phyloP scores from a whole-genome alignment of 2,113 vertebrate genomes.

The Passerina amoena region DNA sequence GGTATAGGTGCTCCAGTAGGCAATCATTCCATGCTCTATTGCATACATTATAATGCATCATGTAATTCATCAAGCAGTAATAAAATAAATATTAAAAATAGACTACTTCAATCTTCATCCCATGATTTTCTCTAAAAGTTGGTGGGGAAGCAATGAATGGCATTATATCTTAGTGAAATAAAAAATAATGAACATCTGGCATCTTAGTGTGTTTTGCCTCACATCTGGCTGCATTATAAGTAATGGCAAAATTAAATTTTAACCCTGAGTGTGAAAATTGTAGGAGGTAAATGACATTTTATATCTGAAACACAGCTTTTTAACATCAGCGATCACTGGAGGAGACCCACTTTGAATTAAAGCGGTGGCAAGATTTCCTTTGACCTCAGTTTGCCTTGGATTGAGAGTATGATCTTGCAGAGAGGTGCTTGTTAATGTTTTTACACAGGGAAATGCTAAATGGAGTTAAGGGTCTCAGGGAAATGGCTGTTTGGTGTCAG shows the following conservation, averaged over 20 bases:
- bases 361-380: background rate
- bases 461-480: background rate
- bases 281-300: background rate
- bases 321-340: background rate
- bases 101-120: background rate
- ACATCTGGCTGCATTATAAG: background rate
- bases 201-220: background rate
- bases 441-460: background rate
- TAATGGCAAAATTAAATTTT: background rate
- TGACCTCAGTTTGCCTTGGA: background rate
- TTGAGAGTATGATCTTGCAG: background rate
- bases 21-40: constrained; percentile 59
- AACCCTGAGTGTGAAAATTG: background rate
- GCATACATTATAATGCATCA: constrained; percentile 49
- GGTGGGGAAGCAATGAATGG: background rate
- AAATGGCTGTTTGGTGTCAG: background rate
- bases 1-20: constrained; percentile 32
- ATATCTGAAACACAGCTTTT: background rate
- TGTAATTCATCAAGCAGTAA: constrained; percentile 26
- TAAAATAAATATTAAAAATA: background rate
- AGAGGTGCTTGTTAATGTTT: background rate
- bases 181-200: background rate
- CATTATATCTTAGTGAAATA: background rate
- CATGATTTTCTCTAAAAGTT: background rate
- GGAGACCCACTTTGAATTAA: background rate